Evolutionary conservation across 2,888 invertebrate genomes (phyloP), one percentile per base, ranked within the genome.

Genomic region (Phania funesta): DNA sequence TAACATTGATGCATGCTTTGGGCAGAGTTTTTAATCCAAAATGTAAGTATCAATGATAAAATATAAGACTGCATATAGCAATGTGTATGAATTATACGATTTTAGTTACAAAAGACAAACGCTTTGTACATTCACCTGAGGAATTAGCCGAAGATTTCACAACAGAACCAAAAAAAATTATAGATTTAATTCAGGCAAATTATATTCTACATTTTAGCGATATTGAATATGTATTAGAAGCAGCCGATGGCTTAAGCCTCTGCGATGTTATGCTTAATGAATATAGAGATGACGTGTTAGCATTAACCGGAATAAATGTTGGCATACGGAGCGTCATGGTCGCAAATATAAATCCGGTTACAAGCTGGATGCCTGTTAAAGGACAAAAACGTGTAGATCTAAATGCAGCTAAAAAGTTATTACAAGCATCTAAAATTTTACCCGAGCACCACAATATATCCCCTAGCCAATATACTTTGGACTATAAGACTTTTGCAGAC

Each of bases 11-110:
- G 87, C 96, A 96, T 91, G 95, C 95, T 0, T 92, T 96, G 18
- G 96, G 96, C 24, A 92, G 95, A 87, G 95, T 95, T 8, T 92
- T 95, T 41, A 95, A 96, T 91, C 95, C 96, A 41, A 96, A 95
- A 93, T 92, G 95, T 94, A 91, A 68, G 56, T 73, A 52, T 32
- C 38, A 56, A 41, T 26, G 1, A 5, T 3, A 26, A 38, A 38
- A 38, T 38, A 38, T 2, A 13, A 38, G n/a, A 11, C n/a, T 11
- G 1, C 35, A 35, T 11, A n/a, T 38, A 1, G 11, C 6, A 13
- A 11, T 58, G 41, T 44, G 9, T 18, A 52, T 41, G 3, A 41
- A 41, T 46, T 80, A 65, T 67, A 18, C 8, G 11, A 29, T 48
- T 80, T 13, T 88, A 90, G 91, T 90, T 85, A 87, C 87, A 32